Base-by-base conservation (phyloP, 2,113 vertebrate species). In the Takifugu bimaculatus region DNA sequence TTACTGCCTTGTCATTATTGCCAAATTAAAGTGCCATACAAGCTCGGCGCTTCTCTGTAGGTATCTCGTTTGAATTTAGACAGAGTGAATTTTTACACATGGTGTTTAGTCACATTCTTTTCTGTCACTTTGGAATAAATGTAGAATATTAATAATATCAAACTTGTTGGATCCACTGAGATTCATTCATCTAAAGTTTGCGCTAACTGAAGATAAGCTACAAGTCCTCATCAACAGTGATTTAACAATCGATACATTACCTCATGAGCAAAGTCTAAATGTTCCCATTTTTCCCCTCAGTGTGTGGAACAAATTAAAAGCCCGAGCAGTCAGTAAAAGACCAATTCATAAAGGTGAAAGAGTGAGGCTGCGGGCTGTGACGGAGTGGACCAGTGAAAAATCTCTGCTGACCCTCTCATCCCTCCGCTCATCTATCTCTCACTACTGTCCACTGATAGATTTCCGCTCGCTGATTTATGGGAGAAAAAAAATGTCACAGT, bases 361-460 rank as follows among this genome's bases (percentile, higher is more conserved):
- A 93, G 93, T 92, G 88, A 91, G 89, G 90, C 92, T 87, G 88
- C 84, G 20, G 57, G 35, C 90, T 88, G 90, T 95, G 94, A 93
- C 91, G 92, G 92, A 91, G 91, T 89, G 89, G 91, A 91, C 91
- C 93, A 91, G 88, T 92, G 91, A 92, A 92, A 93, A 95, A 93
- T 91, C 92, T 91, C 91, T 93, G 92, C 93, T 98, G 95, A 98
- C 95, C 95, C 94, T 93, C 89, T 93, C 93, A 87, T 97, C 93
- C 93, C 92, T 89, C 84, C 52, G 84, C 88, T 93, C 94, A 98
- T 99, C 96, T 96, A 97, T 98, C 95, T 98, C 93, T 88, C 92
- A 92, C 92, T 93, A 91, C 94, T 97, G 94, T 96, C 95, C 93
- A 93, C 92, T 93, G 93, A 94, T 94, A 94, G 94, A 95, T 96